These are phyloP conservation scores for Halichondria panicea DNA, from an alignment of 37 sponge, comb jelly and placozoan species.

Conservation along the genomic window DNA sequence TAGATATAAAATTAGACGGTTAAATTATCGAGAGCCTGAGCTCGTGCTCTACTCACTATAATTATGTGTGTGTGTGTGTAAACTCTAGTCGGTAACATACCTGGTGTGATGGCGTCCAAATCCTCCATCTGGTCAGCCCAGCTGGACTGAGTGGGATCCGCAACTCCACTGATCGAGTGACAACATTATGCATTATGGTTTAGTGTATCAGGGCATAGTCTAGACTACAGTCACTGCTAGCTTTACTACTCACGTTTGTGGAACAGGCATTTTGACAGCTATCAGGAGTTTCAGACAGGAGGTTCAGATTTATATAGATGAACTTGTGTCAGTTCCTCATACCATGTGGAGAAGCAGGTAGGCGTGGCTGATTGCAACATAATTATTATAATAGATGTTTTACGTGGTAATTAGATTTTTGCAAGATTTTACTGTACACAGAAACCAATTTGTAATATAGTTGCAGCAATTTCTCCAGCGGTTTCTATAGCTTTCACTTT, in stretches of 20 bases:
- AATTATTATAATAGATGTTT: too few species aligned
- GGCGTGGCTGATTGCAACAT: too few species aligned
- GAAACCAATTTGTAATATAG: background rate
- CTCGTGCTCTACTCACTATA: too few species aligned
- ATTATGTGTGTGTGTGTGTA: too few species aligned
- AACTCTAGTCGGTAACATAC: slow-evolving; percentile 9
- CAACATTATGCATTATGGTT: background rate
- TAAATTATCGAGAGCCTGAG: too few species aligned
- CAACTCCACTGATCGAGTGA: background rate
- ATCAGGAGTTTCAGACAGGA: too few species aligned
- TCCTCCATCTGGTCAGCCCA: slow-evolving; percentile 81
- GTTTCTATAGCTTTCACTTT: slow-evolving; percentile 23
- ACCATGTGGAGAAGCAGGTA: too few species aligned
- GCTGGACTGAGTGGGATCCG: slow-evolving; percentile 27
- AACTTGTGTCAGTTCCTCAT: too few species aligned
- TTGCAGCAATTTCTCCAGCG: slow-evolving; percentile 4
- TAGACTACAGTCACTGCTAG: background rate
- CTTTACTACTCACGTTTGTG: slow-evolving; percentile 18
- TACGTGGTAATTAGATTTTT: too few species aligned
- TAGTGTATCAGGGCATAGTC: background rate
- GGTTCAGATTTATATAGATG: too few species aligned
- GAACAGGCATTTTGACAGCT: slow-evolving; percentile 24
- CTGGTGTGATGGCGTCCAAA: slow-evolving; percentile 63
- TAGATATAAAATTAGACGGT: too few species aligned
- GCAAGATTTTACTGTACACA: too few species aligned